Evolutionary conservation across 53 echinoderm and acorn worm species (phyloP).

Genomic region (Stichopus horrens): DNA sequence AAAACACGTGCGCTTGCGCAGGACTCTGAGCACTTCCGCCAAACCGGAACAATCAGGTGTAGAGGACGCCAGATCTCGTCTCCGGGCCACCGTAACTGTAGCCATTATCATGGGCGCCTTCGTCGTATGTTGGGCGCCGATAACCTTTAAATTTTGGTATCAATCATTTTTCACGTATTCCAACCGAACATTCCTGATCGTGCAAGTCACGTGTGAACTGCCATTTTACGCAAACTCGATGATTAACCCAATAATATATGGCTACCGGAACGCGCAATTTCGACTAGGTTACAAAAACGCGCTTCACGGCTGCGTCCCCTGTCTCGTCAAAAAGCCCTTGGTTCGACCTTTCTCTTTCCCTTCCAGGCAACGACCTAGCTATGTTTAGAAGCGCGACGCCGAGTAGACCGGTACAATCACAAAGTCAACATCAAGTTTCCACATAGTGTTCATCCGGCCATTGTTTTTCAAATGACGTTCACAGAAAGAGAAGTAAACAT

Average conservation of each 20-base stretch:
- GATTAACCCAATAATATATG: slow-evolving; percentile 44
- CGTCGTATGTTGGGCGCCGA: slow-evolving; percentile 31
- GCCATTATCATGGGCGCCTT: slow-evolving; percentile 38
- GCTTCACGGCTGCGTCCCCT: slow-evolving; percentile 10
- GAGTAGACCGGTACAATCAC: neutral
- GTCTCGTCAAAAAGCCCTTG: slow-evolving; percentile 1
- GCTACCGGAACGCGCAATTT: slow-evolving; percentile 30
- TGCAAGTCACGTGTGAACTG: slow-evolving; percentile 31
- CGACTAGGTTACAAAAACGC: slow-evolving; percentile 22
- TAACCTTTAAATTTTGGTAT: slow-evolving; percentile 16
- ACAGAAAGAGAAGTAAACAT: too few relatives aligned
- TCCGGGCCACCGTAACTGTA: slow-evolving; percentile 38
- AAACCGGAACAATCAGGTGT: neutral
- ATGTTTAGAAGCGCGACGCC: neutral
- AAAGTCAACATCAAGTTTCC: too few relatives aligned
- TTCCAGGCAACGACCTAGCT: neutral
- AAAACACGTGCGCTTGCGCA: slow-evolving; percentile 16
- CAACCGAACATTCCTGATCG: neutral
- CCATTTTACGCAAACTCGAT: slow-evolving; percentile 37
- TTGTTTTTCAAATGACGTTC: too few relatives aligned
- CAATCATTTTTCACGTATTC: slow-evolving; percentile 20
- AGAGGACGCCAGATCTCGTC: slow-evolving; percentile 31
- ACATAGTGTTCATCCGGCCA: too few relatives aligned
- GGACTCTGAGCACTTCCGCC: slow-evolving; percentile 17
- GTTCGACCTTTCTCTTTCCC: neutral